Evolutionary conservation across 1,140 invertebrate species (phyloP), one percentile per base, ranked within the genome.

Genomic region (Mycetomoellerius zeteki): DNA sequence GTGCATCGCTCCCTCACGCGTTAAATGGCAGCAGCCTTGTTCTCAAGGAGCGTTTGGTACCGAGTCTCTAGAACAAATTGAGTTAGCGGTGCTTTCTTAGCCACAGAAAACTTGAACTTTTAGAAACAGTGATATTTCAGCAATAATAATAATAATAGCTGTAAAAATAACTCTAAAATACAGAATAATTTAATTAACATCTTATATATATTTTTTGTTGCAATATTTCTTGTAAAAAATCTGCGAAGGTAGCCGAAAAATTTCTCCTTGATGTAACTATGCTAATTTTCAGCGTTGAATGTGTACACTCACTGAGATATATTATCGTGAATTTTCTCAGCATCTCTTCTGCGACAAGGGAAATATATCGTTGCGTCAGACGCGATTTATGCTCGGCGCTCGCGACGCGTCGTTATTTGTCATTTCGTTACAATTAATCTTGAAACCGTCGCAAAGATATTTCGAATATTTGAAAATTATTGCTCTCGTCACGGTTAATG

Each of bases 1-100:
- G 88, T 91, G 84, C 90, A 82, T 90, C 88, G 90, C 91, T 86
- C 90, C 77, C 90, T 91, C 64, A 60, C 89, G 50, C 69, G 80
- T 60, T 84, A 84, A 84, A 56, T 75, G 64, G 24, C 81, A 27
- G n/a, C 33, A 88, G 86, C 90, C 82, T 90, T 88, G 64, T 50
- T 88, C 76, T 80, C 73, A 58, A 80, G 76, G 75, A 65, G 50
- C 85, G 60, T 56, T 72, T 56, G 67, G 24, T 56, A 21, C 54
- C 54, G 54, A 56, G 54, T 43, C 67, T 56, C 30, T 24, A 37
- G 78, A 82, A 72, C 37, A 33, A 54, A 27, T 27, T 6, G 64
- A 33, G 24, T 14, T 54, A 73, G 33, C 33, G 21, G 30, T 52
- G 54, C 14, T 30, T 8, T 24, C 24, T 50, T 33, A 52, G 43